Evolutionary conservation across 1,140 invertebrate genomes (phyloP).

Genomic region (Ceratina calcarata): DNA sequence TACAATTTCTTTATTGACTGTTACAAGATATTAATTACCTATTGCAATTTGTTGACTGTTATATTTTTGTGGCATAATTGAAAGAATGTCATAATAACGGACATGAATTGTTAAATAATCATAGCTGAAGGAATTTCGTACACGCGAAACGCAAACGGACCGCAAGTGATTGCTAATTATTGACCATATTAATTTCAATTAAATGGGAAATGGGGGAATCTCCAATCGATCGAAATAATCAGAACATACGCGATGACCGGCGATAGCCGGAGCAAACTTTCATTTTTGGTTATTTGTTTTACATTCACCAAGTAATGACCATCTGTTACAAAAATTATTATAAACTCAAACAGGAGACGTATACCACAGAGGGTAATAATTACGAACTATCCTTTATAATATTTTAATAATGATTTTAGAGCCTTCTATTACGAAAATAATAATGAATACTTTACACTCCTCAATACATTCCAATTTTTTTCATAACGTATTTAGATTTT

Average conservation of each 20-base stretch:
- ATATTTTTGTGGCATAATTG: background rate
- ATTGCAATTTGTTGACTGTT: no score
- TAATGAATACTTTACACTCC: no score
- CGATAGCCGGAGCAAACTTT: background rate
- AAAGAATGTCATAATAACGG: background rate
- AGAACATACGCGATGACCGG: background rate
- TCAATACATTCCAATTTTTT: no score
- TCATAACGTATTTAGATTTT: no score
- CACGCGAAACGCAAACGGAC: background rate
- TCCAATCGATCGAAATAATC: conserved; percentile 31
- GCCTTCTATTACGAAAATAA: no score
- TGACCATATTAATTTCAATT: conserved; percentile 24
- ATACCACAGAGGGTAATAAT: no score
- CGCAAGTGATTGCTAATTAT: conserved; percentile 19
- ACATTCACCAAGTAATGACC: background rate
- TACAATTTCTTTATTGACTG: background rate
- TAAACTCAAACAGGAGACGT: background rate
- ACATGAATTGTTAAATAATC: conserved; percentile 3
- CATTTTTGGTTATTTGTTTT: conserved; percentile 2
- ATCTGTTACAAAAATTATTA: background rate
- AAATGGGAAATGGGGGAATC: background rate
- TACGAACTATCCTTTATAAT: no score
- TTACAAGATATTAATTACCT: background rate
- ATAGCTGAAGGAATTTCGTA: background rate
- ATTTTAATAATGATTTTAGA: no score